Evolutionary conservation across 2,113 vertebrate species (phyloP), one percentile per base, ranked within the genome.

Genomic region (Hydrochoerus hydrochaeris): DNA sequence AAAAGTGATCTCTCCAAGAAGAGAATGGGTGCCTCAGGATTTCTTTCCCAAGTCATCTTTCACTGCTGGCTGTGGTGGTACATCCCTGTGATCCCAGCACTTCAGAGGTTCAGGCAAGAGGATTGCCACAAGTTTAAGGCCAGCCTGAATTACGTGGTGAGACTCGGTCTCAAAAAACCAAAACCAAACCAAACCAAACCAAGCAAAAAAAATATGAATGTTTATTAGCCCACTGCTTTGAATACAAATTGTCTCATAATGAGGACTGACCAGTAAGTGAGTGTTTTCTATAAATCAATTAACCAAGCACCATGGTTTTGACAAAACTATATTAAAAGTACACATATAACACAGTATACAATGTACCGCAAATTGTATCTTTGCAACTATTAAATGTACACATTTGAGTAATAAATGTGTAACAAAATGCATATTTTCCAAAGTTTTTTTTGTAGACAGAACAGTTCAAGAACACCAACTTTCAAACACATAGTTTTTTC

Each of bases 231-330:
- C 67, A 95, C 41, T 91, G 73, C 63, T 91, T 85, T 95, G 82
- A 62, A 77, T 57, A 88, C 57, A 75, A 80, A 57, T 93, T 82
- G 82, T 77, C 84, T 95, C 46, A 83, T 92, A 52, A 78, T 62
- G 41, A 90, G 19, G 71, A 71, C 81, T 80, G 52, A 13, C 46
- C 44, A 46, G 19, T 90, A 63, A 75, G 38, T 94, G 82, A 38
- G 30, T 54, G 71, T 54, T 90, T 93, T 85, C 62, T 10, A 28
- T 65, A 90, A 90, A 82, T 9, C 3, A 9, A 81, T 32, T 90
- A 32, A n/a, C 17, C 65, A 88, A 52, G 6, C 44, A 24, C 38
- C 35, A 58, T 16, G 17, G 71, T 84, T 75, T 90, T 96, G 63
- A 86, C 57, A 38, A n/a, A 82, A 52, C 67, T 92, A 12, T 38